A percentile compares a stretch with the other conserved stretches of the same genome.
Evolutionary conservation across 1,140 invertebrate species (phyloP).

Genomic region (Polypedilum pembai): DNA sequence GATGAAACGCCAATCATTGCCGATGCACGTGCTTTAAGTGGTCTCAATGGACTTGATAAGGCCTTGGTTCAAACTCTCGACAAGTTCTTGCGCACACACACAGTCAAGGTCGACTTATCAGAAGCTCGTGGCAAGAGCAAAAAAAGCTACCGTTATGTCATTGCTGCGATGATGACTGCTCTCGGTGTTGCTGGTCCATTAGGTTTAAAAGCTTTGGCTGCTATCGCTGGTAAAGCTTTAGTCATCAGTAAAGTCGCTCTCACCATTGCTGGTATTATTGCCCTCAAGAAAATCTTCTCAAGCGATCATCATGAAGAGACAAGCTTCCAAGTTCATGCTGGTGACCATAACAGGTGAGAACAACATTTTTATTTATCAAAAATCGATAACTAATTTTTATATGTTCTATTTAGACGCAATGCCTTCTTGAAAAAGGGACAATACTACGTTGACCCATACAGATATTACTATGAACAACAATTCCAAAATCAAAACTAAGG

Average conservation of each 20-base stretch:
- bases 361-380: conserved; percentile 30
- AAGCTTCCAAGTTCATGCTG: conserved; percentile 57
- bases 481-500: conserved; percentile 17
- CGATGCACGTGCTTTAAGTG: conserved; percentile 38
- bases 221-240: conserved; percentile 58
- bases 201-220: conserved; percentile 53
- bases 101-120: conserved; percentile 37
- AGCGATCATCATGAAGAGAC: conserved; percentile 52
- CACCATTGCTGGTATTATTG: conserved; percentile 59
- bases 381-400: conserved; percentile 40
- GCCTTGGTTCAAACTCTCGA: conserved; percentile 39
- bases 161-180: conserved; percentile 21
- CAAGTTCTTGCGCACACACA: conserved; percentile 39
- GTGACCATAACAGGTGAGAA: conserved; percentile 51
- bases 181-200: conserved; percentile 48
- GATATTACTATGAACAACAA: conserved; percentile 48
- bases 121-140: conserved; percentile 32
- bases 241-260: conserved; percentile 60
- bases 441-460: conserved; percentile 47
- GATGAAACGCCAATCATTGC: conserved; percentile 38
- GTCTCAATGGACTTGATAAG: conserved; percentile 37
- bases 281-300: conserved; percentile 59
- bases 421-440: conserved; percentile 47
- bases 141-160: background rate
- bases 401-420: conserved; percentile 50